These are phyloP conservation scores for Cyphomyrmex costatus DNA, from an alignment of 1,140 invertebrate genomes.

Conservation along the genomic window DNA sequence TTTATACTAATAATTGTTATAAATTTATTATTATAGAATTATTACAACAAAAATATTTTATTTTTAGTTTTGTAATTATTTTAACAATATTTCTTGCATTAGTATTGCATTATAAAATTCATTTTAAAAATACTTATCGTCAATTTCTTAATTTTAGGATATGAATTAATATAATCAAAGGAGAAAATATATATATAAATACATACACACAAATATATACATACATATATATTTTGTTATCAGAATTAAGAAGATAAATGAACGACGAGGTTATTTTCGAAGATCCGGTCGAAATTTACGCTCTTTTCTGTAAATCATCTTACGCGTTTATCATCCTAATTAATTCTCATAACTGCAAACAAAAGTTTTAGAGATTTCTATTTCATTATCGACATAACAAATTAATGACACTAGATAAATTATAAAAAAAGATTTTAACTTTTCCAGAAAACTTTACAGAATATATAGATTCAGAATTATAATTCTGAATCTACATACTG, in stretches of 20 bases:
- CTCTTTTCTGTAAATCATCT: constrained; percentile 57
- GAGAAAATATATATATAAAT: constrained; percentile 55
- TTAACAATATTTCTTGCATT: background rate
- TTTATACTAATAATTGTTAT: background rate
- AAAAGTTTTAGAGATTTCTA: background rate
- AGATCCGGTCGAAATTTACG: constrained; percentile 55
- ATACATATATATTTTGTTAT: constrained; percentile 63
- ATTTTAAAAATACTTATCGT: constrained; percentile 7
- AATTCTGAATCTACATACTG: background rate
- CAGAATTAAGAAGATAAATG: constrained; percentile 35
- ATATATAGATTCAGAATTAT: background rate
- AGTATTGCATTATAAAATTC: background rate
- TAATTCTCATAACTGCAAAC: constrained; percentile 52
- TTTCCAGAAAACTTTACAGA: background rate
- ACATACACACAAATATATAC: constrained; percentile 34
- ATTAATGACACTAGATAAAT: background rate
- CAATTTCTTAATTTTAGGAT: constrained; percentile 53
- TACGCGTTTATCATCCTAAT: constrained; percentile 43
- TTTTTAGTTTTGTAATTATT: too few relatives aligned
- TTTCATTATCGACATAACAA: background rate
- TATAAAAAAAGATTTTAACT: background rate
- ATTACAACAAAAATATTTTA: too few relatives aligned
- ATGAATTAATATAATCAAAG: constrained; percentile 59
- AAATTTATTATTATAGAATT: background rate
- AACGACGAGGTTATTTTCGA: constrained; percentile 62